These are phyloP conservation scores for Calameuta pallipes DNA, from an alignment of 2,888 invertebrate species.

Conservation along the genomic window DNA sequence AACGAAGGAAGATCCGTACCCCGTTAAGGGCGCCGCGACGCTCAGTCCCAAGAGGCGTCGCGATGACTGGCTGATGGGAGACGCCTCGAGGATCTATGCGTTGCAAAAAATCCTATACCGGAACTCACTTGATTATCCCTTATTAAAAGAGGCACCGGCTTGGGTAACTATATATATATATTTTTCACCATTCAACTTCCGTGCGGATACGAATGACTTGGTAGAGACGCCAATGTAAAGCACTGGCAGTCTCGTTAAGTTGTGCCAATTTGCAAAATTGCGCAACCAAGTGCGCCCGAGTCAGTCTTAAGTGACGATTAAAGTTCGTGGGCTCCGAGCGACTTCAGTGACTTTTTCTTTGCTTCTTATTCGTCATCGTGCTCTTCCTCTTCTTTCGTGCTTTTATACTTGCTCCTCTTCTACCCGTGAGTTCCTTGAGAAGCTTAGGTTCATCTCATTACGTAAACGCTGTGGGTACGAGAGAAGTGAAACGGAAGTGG, in stretches of 20 bases:
- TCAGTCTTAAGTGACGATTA: constrained; percentile 36
- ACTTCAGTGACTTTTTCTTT: constrained; percentile 9
- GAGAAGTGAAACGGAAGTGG: not conserved
- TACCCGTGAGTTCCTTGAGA: not conserved
- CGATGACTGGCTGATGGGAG: not conserved
- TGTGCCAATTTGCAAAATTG: constrained; percentile 23
- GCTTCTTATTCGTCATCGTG: not conserved
- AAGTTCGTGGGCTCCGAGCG: constrained; percentile 13
- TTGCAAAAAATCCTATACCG: not conserved
- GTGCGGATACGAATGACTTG: not conserved
- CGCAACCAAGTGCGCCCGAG: constrained; percentile 20
- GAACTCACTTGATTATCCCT: not conserved
- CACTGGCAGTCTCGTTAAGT: not conserved
- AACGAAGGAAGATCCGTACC: not conserved
- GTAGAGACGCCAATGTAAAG: not conserved
- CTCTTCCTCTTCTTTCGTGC: not conserved
- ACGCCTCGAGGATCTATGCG: not conserved
- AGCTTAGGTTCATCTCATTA: constrained; percentile 15
- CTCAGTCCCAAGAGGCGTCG: not conserved
- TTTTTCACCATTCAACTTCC: not conserved
- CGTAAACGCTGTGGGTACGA: constrained; percentile 1
- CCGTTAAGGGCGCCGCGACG: not conserved
- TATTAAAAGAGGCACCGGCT: not conserved
- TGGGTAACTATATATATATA: not conserved
- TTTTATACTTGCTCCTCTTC: not conserved